phyloP scores from a whole-genome alignment of 2,797 vertebrate genomes.

The Bryconaethiops microstoma region DNA sequence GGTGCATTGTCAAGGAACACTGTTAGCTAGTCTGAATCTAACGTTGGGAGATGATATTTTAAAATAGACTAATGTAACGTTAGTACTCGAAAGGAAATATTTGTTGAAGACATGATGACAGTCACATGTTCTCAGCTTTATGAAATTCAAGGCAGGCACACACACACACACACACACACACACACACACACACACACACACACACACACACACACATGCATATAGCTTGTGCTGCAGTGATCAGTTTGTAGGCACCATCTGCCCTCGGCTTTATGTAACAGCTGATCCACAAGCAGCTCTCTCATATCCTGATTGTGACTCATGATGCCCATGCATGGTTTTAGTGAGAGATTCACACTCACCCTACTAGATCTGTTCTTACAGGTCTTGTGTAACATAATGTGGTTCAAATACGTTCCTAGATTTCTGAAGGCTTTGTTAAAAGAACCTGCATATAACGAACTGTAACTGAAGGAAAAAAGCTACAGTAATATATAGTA shows the following conservation, averaged over 20 bases:
- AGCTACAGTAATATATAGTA: conserved; percentile 5
- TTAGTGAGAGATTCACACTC: conserved; percentile 47
- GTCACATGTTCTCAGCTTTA: conserved; percentile 28
- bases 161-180: conserved; percentile 38
- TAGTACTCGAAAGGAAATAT: neutral
- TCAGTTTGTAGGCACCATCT: conserved; percentile 57
- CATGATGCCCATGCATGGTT: conserved; percentile 45
- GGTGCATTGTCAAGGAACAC: neutral
- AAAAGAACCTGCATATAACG: conserved; percentile 19
- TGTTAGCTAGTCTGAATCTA: neutral
- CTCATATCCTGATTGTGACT: conserved; percentile 54
- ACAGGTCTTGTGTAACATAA: conserved; percentile 44
- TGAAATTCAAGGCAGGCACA: conserved; percentile 35
- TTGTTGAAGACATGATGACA: neutral
- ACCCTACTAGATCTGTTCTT: conserved; percentile 21
- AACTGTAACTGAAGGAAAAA: neutral
- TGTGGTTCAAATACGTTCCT: conserved; percentile 59
- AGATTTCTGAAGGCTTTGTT: conserved; percentile 60
- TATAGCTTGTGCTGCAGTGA: conserved; percentile 47
- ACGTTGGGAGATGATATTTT: neutral
- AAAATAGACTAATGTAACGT: conserved; percentile 19
- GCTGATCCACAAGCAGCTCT: conserved; percentile 56
- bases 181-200: conserved; percentile 40
- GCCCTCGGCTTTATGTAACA: conserved; percentile 59
- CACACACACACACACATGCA: conserved; percentile 31